Base-by-base conservation (phyloP, 2,888 invertebrate genomes). In the Schizaphis graminum region DNA sequence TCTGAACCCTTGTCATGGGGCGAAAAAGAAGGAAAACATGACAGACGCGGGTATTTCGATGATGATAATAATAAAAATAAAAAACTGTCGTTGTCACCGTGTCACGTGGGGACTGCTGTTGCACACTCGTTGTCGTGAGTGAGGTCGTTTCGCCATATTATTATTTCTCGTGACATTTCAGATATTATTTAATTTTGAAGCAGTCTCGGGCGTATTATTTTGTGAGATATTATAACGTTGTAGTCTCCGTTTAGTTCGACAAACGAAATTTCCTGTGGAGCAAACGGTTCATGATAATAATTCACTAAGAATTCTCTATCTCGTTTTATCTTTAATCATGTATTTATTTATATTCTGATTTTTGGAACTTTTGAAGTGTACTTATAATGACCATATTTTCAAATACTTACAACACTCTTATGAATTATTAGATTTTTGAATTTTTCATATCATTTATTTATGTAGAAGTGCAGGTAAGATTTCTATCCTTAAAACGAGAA, bases 21-120 rank as follows among this genome's bases (percentile, higher is more conserved):
- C 7, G 35, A 77, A 77, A 77, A 77, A 77, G 21, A 67, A n/a
- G 67, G 7, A 77, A 77, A 77, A 35, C 67, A 77, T 77, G 67
- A 77, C 67, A 77, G 67, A 77, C 67, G 21, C n/a, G 67, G 35
- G 35, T 35, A 77, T 77, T 77, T 77, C 35, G 67, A 77, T 21
- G 21, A 77, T 77, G 16, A 77, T 67, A 67, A 67, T 67, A n/a
- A 67, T 77, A 77, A n/a, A n/a, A n/a, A n/a, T 44, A 67, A 67
- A 77, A 67, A 67, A 67, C n/a, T 77, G 67, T 77, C 67, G 67
- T 77, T 77, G 67, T 77, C 67, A 35, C 67, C 67, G n/a, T 77
- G n/a, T 53, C 3, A 53, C 49, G 49, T 16, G 49, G 67, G 67
- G 67, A 77, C 67, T 77, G 35, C 35, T 77, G 35, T 77, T 77